Percentiles rank a stretch among this genome's conserved stretches.
Conservation (phyloP, 2,113 vertebrate genomes). For the Odocoileus virginianus region DNA sequence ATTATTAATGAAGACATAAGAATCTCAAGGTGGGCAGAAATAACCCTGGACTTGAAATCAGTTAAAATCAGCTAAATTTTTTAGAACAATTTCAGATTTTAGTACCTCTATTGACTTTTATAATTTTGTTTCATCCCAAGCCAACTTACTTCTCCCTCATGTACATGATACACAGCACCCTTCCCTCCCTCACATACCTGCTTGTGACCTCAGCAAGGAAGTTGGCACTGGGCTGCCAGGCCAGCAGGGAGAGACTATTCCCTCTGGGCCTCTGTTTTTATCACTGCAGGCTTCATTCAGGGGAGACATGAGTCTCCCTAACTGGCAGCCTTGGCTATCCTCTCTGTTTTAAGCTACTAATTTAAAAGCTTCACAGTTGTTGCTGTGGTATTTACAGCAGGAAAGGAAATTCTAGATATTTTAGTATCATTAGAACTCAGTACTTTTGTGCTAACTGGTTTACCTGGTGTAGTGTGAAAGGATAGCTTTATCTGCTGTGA, state of each 20-base stretch:
- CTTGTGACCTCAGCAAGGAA: neutral
- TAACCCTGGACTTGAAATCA: neutral
- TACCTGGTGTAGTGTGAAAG: neutral
- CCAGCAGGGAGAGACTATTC: neutral
- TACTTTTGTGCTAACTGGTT: neutral
- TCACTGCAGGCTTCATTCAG: neutral
- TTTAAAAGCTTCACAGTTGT: neutral
- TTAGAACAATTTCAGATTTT: neutral
- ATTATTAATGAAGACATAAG: neutral
- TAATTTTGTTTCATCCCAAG: neutral
- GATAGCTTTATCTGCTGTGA: neutral
- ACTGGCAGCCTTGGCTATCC: neutral
- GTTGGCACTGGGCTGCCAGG: neutral
- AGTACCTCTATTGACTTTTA: neutral
- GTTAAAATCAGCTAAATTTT: neutral
- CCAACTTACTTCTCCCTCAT: neutral
- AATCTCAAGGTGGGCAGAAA: neutral
- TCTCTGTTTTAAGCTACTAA: slow-evolving; percentile 23
- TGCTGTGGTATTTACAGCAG: neutral
- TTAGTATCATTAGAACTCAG: neutral
- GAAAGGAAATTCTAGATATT: neutral
- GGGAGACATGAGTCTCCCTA: neutral
- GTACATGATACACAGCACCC: neutral
- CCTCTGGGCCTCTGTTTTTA: neutral
- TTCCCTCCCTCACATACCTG: neutral